Percentiles rank a stretch among this genome's conserved stretches.
phyloP scores from a whole-genome alignment of 2,888 invertebrate genomes.

The Hyppa rectilinea region DNA sequence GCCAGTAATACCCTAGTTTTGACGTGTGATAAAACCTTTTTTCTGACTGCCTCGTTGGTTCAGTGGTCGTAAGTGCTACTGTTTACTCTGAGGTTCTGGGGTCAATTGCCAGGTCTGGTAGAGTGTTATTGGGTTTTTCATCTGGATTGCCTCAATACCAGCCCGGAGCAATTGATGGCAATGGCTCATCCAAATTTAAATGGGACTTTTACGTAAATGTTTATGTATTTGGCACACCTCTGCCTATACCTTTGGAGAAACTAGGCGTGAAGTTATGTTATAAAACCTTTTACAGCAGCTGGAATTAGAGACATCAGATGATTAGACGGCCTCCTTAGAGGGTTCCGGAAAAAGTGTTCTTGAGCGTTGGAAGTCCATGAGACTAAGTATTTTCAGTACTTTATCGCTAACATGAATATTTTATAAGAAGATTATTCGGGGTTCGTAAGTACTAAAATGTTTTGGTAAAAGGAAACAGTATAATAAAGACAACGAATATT shows the following conservation, averaged over 20 bases:
- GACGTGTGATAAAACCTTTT: slow-evolving; percentile 29
- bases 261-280: no score
- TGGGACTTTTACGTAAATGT: no score
- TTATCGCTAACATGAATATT: slow-evolving; percentile 24
- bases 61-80: no score
- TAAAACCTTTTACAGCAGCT: slow-evolving; percentile 31
- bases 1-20: background rate
- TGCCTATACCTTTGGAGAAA: no score
- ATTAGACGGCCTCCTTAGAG: slow-evolving; percentile 20
- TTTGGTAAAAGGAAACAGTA: background rate
- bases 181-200: no score
- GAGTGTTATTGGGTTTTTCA: no score
- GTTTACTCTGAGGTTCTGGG: no score
- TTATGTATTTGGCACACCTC: no score
- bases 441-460: slow-evolving; percentile 1
- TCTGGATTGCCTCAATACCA: no score
- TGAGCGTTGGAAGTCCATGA: slow-evolving; percentile 1
- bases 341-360: slow-evolving; percentile 32
- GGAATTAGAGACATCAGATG: slow-evolving; percentile 28
- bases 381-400: background rate
- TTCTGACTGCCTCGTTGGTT: no score
- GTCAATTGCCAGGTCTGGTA: no score
- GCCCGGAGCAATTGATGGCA: no score
- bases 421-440: slow-evolving; percentile 11
- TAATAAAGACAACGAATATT: slow-evolving; percentile 9